Conservation (phyloP, 2,888 invertebrate species). For the Leucoptera coffeella region DNA sequence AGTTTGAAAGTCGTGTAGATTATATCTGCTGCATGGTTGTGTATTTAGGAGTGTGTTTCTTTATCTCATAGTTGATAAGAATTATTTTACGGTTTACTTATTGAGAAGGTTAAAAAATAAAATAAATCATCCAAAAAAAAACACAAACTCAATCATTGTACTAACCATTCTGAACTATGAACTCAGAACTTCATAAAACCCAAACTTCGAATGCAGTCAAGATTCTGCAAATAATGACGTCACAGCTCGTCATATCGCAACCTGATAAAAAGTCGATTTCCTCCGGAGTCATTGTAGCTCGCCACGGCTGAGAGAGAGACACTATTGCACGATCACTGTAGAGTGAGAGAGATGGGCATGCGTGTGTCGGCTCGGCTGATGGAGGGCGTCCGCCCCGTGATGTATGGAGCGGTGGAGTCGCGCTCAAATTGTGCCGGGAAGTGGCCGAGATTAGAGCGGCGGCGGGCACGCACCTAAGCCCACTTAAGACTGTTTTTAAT, state of each 20-base stretch:
- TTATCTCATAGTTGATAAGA: too few species aligned
- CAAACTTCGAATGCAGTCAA: too few species aligned
- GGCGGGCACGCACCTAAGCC: slow-evolving; percentile 63
- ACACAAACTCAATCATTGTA: too few species aligned
- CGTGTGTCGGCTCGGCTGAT: slow-evolving; percentile 37
- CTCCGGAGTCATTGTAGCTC: too few species aligned
- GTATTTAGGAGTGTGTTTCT: too few species aligned
- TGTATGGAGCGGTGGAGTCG: slow-evolving; percentile 71
- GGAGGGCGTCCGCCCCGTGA: slow-evolving; percentile 53
- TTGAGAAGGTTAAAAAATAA: too few species aligned
- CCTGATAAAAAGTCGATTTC: slow-evolving; percentile 53
- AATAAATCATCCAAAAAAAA: too few species aligned
- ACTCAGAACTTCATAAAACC: too few species aligned
- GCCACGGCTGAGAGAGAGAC: too few species aligned
- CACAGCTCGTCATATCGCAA: slow-evolving; percentile 45
- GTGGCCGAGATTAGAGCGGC: slow-evolving; percentile 66
- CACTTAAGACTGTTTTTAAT: slow-evolving; percentile 69
- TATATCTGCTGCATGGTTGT: too few species aligned
- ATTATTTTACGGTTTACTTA: too few species aligned
- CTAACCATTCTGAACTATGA: too few species aligned
- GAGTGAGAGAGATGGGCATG: slow-evolving; percentile 13
- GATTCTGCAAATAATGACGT: slow-evolving; percentile 45
- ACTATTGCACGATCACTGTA: slow-evolving; percentile 1
- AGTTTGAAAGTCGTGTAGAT: not conserved
- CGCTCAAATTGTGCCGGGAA: slow-evolving; percentile 70